Base-by-base conservation (phyloP, 2,113 vertebrate species). In the Tonatia bakeri region DNA sequence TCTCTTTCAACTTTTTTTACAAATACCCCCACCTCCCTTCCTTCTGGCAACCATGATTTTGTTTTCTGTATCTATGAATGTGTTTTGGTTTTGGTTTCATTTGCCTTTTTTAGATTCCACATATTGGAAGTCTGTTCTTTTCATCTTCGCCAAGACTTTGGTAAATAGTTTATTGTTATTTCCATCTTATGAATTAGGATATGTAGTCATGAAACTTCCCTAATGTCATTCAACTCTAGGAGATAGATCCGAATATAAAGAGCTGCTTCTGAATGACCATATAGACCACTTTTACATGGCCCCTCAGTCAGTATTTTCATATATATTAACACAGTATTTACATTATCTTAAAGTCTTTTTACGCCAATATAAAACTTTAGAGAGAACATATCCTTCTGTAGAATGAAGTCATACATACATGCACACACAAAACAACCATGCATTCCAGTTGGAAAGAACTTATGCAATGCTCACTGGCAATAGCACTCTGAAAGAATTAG, bases 171-270 rank as follows among this genome's bases (percentile, higher is more conserved):
- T 59, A 52, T 56, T 87, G 24, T 52, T 82, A 94, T 52, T 82
- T 87, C 50, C 77, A 94, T 70, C 65, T 94, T 54, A 76, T 3
- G 77, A 64, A 86, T 28, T 59, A 75, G 14, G 31, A 36, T 26
- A 52, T n/a, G 52, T 54, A 45, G 45, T 43, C 75, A 59, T 86
- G 45, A 88, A 86, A 88, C 70, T 56, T 91, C 36, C 38, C 43
- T 73, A 91, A 67, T 65, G 12, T 69, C 72, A 59, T 40, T 91
- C 65, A 95, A 91, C 54, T 69, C 88, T 76, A 89, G 79, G 54
- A 64, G 24, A 73, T 33, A 38, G 19, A 86, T 52, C 67, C 40
- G 69, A 7, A 75, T 22, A 69, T 43, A 81, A 67, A 26, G 2
- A 85, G 14, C 26, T 80, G 2, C 7, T 65, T 52, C n/a, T 91